Conservation (phyloP, 2,888 invertebrate genomes). For the Chymomyza amoena region DNA sequence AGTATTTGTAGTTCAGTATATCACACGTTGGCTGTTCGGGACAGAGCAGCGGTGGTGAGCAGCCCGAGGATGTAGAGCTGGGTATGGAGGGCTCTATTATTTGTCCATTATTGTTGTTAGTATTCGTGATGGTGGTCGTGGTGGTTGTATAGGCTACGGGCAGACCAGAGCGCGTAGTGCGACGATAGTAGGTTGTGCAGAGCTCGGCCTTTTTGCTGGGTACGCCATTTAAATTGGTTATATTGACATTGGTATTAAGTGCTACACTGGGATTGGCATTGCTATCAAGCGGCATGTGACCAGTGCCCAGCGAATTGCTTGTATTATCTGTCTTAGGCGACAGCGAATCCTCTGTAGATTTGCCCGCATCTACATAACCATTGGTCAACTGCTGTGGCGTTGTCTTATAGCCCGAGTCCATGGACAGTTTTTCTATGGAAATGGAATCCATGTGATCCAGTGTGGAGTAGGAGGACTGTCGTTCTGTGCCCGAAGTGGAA, state of each 20-base stretch:
- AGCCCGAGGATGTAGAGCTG: constrained; percentile 39
- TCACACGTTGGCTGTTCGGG: constrained; percentile 76
- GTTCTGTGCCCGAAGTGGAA: constrained; percentile 64
- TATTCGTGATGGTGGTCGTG: constrained; percentile 36
- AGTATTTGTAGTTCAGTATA: constrained; percentile 77
- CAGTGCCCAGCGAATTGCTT: constrained; percentile 43
- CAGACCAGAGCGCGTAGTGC: constrained; percentile 72
- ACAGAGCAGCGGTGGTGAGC: constrained; percentile 57
- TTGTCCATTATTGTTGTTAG: neutral
- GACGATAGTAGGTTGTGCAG: constrained; percentile 71
- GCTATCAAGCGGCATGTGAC: neutral
- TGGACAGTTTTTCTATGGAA: constrained; percentile 76
- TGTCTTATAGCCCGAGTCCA: constrained; percentile 77
- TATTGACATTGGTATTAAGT: constrained; percentile 14
- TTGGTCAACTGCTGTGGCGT: constrained; percentile 72
- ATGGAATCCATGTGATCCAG: constrained; percentile 75
- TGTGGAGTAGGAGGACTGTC: constrained; percentile 70
- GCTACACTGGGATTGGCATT: neutral
- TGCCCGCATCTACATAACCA: constrained; percentile 61
- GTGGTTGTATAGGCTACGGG: constrained; percentile 70
- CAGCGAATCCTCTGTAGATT: constrained; percentile 72
- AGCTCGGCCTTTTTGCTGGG: constrained; percentile 49
- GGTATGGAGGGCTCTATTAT: neutral
- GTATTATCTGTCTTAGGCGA: constrained; percentile 72
- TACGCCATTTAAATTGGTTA: neutral